Percentiles rank a stretch among this genome's conserved stretches.
These are phyloP conservation scores for Sinocyclocheilus maitianheensis DNA, from an alignment of 2,113 vertebrate genomes.

Conservation along the genomic window DNA sequence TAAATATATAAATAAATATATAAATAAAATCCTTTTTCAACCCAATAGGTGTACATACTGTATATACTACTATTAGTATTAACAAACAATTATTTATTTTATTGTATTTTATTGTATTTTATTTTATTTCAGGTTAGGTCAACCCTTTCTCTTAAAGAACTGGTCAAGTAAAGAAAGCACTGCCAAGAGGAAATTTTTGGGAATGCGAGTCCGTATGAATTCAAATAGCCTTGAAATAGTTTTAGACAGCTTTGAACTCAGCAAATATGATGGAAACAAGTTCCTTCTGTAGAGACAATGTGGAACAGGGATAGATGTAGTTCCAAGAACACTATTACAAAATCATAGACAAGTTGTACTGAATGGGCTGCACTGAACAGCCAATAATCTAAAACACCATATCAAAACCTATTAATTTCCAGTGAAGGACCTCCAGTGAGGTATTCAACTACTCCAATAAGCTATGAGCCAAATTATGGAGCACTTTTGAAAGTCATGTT, in stretches of 20 bases:
- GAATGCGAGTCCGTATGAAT: conserved; percentile 1
- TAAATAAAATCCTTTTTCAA: too few relatives aligned
- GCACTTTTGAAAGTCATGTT: conserved; percentile 8
- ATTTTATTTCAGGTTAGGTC: background rate
- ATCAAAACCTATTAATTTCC: background rate
- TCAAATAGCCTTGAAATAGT: conserved; percentile 67
- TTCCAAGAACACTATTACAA: conserved; percentile 69
- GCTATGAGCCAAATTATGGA: conserved; percentile 29
- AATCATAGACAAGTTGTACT: conserved; percentile 72
- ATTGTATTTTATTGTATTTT: too few relatives aligned
- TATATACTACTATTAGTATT: too few relatives aligned
- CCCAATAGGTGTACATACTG: too few relatives aligned
- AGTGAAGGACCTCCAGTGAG: background rate
- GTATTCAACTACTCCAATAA: background rate
- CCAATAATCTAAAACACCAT: background rate
- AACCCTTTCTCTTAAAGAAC: conserved; percentile 47
- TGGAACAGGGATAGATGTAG: conserved; percentile 69
- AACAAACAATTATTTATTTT: too few relatives aligned
- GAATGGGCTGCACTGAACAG: background rate
- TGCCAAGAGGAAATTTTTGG: conserved; percentile 36
- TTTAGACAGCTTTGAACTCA: conserved; percentile 58
- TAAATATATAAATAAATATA: too few relatives aligned
- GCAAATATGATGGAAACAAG: conserved; percentile 6
- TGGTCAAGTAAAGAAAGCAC: conserved; percentile 67
- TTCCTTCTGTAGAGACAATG: conserved; percentile 48